Conservation (phyloP, 1,140 invertebrate genomes). For the Ectropis grisescens region DNA sequence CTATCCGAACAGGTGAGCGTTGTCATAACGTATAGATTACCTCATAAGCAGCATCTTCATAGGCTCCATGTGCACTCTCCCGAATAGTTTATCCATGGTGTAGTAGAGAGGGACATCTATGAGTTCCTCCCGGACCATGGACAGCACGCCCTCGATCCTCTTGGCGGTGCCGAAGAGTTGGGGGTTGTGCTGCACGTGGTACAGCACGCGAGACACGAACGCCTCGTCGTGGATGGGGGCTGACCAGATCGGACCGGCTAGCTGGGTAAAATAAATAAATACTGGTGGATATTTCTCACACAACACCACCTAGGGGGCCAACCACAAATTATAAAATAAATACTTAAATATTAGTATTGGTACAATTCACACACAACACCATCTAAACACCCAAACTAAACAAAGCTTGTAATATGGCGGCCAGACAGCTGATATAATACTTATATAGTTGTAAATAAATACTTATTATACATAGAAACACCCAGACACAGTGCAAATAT, state of each 20-base stretch:
- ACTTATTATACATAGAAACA: too few species aligned
- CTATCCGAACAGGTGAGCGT: too few species aligned
- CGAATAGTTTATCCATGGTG: constrained; percentile 75
- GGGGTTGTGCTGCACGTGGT: constrained; percentile 46
- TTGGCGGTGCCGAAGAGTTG: constrained; percentile 76
- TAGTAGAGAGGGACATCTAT: constrained; percentile 91
- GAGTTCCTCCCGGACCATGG: constrained; percentile 84
- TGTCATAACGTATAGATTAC: too few species aligned
- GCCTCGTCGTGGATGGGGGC: constrained; percentile 83
- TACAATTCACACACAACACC: too few species aligned
- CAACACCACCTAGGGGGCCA: neutral
- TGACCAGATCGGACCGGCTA: constrained; percentile 96
- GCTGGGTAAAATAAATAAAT: constrained; percentile 51
- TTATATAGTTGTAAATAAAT: too few species aligned
- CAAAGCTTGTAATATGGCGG: too few species aligned
- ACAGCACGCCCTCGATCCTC: constrained; percentile 81
- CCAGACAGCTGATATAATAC: too few species aligned
- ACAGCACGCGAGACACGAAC: constrained; percentile 78
- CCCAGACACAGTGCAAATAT: too few species aligned
- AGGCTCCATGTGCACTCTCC: constrained; percentile 75
- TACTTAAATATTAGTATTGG: too few species aligned
- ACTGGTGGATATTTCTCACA: neutral
- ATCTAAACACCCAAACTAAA: too few species aligned
- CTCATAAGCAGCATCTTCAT: constrained; percentile 76
- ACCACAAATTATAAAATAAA: too few species aligned